Evolutionary conservation across 2,113 vertebrate species (phyloP).

Genomic region (Tor tambroides): DNA sequence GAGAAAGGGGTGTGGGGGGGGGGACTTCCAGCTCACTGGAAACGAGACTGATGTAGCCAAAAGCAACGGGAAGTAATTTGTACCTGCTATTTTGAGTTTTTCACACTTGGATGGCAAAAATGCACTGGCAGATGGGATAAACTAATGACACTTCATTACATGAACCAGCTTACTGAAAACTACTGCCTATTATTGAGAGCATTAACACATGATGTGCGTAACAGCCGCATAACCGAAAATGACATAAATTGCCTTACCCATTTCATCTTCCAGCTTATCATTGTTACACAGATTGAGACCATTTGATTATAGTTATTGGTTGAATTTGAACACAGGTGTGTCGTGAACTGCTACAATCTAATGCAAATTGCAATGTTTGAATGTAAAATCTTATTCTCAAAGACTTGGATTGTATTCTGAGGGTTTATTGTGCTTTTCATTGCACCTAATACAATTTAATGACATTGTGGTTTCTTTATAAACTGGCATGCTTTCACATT

Average conservation of each 20-base stretch:
- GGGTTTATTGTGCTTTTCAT: slow-evolving; percentile 7
- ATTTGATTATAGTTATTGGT: slow-evolving; percentile 14
- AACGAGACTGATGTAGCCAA: slow-evolving; percentile 57
- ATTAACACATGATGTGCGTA: slow-evolving; percentile 49
- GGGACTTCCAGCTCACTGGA: slow-evolving; percentile 56
- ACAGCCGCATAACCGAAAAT: slow-evolving; percentile 36
- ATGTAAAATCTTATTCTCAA: not conserved
- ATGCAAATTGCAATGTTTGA: not conserved
- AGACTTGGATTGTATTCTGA: not conserved
- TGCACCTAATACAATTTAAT: not conserved
- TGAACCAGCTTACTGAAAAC: slow-evolving; percentile 55
- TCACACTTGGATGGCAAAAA: slow-evolving; percentile 61
- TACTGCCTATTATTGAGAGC: slow-evolving; percentile 53
- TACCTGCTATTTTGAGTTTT: slow-evolving; percentile 62
- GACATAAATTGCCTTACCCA: slow-evolving; percentile 22
- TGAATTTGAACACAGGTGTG: slow-evolving; percentile 14
- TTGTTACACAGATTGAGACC: slow-evolving; percentile 13
- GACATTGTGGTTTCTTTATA: slow-evolving; percentile 4
- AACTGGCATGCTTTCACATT: not conserved
- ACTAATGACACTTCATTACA: slow-evolving; percentile 62
- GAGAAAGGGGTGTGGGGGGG: not conserved
- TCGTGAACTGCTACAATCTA: not conserved
- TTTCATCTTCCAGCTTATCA: slow-evolving; percentile 3
- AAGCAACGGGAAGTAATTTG: slow-evolving; percentile 60
- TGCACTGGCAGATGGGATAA: slow-evolving; percentile 57